phyloP scores from a whole-genome alignment of 2,888 invertebrate genomes.

The Carcina quercana region DNA sequence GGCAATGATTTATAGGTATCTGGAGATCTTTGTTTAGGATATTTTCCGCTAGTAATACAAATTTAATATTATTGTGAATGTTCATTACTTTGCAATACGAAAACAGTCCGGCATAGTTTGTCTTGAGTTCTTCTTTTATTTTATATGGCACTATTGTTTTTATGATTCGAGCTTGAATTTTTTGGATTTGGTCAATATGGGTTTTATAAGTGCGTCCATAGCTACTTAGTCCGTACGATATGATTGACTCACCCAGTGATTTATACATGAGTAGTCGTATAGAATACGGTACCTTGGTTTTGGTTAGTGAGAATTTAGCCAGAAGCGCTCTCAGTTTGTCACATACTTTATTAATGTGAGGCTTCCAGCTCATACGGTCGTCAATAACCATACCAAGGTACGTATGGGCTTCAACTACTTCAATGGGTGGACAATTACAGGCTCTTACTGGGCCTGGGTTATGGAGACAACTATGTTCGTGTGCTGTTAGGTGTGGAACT shows the following conservation, averaged over 20 bases:
- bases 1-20: no score
- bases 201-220: slow-evolving; percentile 4
- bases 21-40: no score
- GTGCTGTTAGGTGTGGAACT: neutral
- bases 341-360: slow-evolving; percentile 1
- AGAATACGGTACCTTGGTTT: slow-evolving; percentile 3
- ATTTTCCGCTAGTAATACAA: no score
- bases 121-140: slow-evolving; percentile 4
- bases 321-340: slow-evolving; percentile 3
- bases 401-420: neutral
- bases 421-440: neutral
- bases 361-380: slow-evolving; percentile 1
- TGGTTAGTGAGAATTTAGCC: slow-evolving; percentile 1
- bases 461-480: slow-evolving; percentile 8
- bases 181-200: slow-evolving; percentile 1
- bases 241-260: slow-evolving; percentile 2
- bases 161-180: neutral
- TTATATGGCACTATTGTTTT: slow-evolving; percentile 3
- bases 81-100: no score
- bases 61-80: no score
- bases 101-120: no score
- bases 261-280: neutral
- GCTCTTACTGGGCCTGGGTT: neutral
- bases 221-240: slow-evolving; percentile 4
- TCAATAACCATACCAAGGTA: slow-evolving; percentile 1